These are phyloP conservation scores for Lingula anatina DNA, from an alignment of 2,888 invertebrate genomes.

Conservation along the genomic window DNA sequence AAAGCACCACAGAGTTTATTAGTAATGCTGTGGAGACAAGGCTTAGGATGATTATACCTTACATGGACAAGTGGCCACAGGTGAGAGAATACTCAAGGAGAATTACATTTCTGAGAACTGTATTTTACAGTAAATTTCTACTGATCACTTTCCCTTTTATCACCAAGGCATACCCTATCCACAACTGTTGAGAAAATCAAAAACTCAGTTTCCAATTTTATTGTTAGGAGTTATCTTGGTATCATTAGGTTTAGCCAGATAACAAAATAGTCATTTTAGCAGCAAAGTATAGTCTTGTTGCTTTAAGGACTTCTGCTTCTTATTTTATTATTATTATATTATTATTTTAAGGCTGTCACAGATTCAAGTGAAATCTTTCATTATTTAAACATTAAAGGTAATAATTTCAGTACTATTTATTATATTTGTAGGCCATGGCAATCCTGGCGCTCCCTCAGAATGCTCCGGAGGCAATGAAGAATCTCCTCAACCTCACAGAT, in stretches of 20 bases:
- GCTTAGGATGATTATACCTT: conserved; percentile 76
- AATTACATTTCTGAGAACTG: no score
- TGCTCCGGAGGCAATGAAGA: conserved; percentile 57
- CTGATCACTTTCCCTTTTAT: no score
- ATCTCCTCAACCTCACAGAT: conserved; percentile 72
- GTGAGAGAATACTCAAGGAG: conserved; percentile 16
- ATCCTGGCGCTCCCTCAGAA: conserved; percentile 79
- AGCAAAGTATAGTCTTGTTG: no score
- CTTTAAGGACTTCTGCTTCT: not conserved
- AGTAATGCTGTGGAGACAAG: conserved; percentile 71
- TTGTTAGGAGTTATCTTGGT: not conserved
- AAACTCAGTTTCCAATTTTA: not conserved
- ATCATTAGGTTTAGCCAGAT: not conserved
- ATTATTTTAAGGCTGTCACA: not conserved
- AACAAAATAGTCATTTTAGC: not conserved
- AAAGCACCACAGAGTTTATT: conserved; percentile 28
- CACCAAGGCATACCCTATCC: conserved; percentile 1
- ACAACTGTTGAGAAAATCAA: not conserved
- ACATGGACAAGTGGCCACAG: conserved; percentile 64
- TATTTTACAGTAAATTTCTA: no score
- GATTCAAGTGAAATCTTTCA: not conserved
- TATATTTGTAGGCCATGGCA: conserved; percentile 67
- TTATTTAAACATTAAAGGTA: not conserved
- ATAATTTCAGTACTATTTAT: not conserved
- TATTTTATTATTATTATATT: no score